phyloP scores from a whole-genome alignment of 2,113 vertebrate genomes.

The Platycercus adscitus region DNA sequence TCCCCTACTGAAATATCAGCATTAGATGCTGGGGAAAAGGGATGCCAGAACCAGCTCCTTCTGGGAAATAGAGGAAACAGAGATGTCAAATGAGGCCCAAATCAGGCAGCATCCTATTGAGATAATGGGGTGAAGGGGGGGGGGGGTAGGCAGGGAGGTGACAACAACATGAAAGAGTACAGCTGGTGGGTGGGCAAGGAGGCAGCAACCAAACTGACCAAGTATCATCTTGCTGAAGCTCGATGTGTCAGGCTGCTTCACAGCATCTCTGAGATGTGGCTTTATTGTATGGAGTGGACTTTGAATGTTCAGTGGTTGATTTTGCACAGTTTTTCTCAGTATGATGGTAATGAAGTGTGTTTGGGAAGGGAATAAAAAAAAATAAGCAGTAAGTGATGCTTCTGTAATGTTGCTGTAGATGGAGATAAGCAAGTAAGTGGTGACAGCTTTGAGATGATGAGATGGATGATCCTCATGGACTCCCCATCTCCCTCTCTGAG shows the following conservation, averaged over 20 bases:
- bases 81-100: not conserved
- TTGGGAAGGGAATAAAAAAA: not conserved
- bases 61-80: not conserved
- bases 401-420: not conserved
- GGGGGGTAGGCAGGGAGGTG: not conserved
- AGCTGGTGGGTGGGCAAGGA: not conserved
- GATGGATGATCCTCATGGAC: not conserved
- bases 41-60: not conserved
- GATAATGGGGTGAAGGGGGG: not conserved
- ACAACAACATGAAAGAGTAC: not conserved
- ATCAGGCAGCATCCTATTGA: not conserved
- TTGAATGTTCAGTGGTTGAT: not conserved
- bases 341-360: not conserved
- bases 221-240: not conserved
- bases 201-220: not conserved
- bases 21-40: not conserved
- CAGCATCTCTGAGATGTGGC: not conserved
- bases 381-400: accelerated
- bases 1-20: constrained; percentile 29
- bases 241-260: not conserved
- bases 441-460: not conserved
- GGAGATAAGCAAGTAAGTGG: not conserved
- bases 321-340: not conserved
- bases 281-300: not conserved
- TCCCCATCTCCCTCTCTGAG: not conserved